Conservation (phyloP, 2,797 vertebrate species). For the Halcyon badia region DNA sequence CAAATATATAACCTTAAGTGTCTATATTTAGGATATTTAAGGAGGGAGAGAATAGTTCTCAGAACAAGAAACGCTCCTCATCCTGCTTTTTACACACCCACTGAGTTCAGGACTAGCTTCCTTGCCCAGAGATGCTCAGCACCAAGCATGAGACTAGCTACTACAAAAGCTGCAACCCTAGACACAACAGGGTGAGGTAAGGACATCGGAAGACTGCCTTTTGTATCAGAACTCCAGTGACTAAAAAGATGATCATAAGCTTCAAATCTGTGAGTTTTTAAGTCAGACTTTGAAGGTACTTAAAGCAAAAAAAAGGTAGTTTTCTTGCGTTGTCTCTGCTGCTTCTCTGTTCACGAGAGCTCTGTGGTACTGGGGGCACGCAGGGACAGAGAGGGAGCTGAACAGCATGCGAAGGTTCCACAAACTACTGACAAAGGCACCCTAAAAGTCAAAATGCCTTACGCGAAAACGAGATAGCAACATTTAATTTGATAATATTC, state of each 20-base stretch:
- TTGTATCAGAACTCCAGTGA: slow-evolving; percentile 18
- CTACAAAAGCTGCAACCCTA: slow-evolving; percentile 60
- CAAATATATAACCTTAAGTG: background rate
- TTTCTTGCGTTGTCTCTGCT: background rate
- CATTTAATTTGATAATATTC: background rate
- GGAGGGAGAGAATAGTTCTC: background rate
- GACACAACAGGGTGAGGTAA: slow-evolving; percentile 55
- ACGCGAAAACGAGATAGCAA: background rate
- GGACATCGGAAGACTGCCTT: slow-evolving; percentile 46
- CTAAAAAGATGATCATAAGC: slow-evolving; percentile 15
- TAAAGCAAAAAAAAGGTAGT: background rate
- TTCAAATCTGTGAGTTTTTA: background rate
- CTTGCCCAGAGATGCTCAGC: slow-evolving; percentile 25
- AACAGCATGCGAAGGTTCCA: background rate
- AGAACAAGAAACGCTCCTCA: background rate
- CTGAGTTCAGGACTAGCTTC: background rate
- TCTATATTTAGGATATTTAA: background rate
- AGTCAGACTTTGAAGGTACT: slow-evolving; percentile 1
- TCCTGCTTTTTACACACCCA: background rate
- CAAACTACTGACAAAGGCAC: background rate
- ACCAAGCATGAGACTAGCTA: slow-evolving; percentile 33
- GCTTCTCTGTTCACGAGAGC: background rate
- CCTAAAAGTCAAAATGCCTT: background rate
- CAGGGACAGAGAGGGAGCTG: slow-evolving; percentile 29
- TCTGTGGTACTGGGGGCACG: slow-evolving; percentile 11